Evolutionary conservation across 2,888 invertebrate genomes (phyloP), one percentile per base, ranked within the genome.

Genomic region (Megaustenia siamemsis): DNA sequence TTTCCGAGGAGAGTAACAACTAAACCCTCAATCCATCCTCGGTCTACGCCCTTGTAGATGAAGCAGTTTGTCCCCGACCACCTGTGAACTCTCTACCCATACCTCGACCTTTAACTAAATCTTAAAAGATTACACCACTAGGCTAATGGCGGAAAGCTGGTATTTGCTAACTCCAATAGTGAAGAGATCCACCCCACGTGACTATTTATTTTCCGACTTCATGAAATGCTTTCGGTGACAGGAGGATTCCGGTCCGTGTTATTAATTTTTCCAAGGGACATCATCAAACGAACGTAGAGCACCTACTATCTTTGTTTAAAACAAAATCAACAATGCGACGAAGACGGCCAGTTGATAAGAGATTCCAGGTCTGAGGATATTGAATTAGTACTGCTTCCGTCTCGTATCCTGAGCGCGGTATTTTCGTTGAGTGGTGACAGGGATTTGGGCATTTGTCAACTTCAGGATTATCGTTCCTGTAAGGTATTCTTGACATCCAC

Each of bases 271-370:
- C 80, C 63, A 24, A 66, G 69, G 63, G 24, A 68, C 80, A 80
- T 68, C 80, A 69, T 80, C 80, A 80, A 80, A 80, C 63, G 63
- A 45, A 69, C 21, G 53, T 15, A 6, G n/a, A 53, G 69, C 35
- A 69, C 80, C 68, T 80, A 35, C 69, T 69, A 80, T 80, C 80
- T 68, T 69, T 69, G 80, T 80, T 80, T 80, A 49, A 80, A 69
- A 43, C 10, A 45, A 38, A 69, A 69, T 35, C 80, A 80, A 80
- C 80, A 80, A 35, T 32, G 68, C 12, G 60, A 24, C n/a, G 35
- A 68, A 43, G 69, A 53, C 35, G 53, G n/a, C 38, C 69, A 45
- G 53, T 35, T 80, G 80, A 80, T 80, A 80, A 80, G 69, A 69
- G 80, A 69, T 78, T 78, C 63, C 63, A 43, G 10, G 43, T 40